Conservation (phyloP, 2,113 vertebrate genomes). For the Phoxinus phoxinus region DNA sequence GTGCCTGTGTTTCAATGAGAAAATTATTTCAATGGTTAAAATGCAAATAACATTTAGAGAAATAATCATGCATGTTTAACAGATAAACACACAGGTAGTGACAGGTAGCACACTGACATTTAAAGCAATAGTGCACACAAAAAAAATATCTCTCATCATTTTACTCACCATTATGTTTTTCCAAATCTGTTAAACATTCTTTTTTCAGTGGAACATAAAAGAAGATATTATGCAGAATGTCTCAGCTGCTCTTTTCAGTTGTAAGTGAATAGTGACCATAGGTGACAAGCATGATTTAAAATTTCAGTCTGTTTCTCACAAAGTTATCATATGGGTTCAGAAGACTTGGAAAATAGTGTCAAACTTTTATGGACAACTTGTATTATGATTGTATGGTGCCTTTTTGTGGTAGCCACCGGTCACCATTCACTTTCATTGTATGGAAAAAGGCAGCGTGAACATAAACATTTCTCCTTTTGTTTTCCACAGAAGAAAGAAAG, state of each 20-base stretch:
- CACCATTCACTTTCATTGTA: background rate
- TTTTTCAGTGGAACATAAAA: background rate
- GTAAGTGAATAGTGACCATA: too few species aligned
- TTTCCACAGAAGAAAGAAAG: background rate
- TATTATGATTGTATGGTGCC: background rate
- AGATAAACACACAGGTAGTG: background rate
- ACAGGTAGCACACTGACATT: background rate
- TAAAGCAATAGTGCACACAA: background rate
- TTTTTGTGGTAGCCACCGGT: background rate
- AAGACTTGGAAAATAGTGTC: background rate
- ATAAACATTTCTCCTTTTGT: background rate
- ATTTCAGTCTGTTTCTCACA: background rate
- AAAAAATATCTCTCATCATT: background rate
- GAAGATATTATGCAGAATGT: background rate
- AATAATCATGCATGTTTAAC: conserved; percentile 12
- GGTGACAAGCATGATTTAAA: background rate
- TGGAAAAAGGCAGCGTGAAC: background rate
- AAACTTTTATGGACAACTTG: too few species aligned
- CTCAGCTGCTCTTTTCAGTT: background rate
- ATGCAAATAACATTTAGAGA: conserved; percentile 9
- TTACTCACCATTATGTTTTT: background rate
- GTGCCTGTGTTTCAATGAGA: background rate
- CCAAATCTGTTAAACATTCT: background rate
- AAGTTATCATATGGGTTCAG: background rate
- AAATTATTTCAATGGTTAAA: background rate